Evolutionary conservation across 2,113 vertebrate species (phyloP), one percentile per base, ranked within the genome.

Genomic region (Podarcis raffonei): DNA sequence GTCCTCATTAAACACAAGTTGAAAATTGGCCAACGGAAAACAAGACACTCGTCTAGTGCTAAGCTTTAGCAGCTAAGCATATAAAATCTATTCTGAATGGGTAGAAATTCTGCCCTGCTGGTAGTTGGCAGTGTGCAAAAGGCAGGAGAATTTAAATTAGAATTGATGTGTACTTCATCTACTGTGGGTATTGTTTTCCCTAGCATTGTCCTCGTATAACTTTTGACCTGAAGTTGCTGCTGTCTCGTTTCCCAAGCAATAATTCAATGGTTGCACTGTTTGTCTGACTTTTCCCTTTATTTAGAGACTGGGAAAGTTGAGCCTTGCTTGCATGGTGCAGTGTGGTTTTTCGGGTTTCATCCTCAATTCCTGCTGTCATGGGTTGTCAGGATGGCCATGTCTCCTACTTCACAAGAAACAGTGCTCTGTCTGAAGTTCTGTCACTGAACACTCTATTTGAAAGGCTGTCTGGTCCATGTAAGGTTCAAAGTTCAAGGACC

Each of bases 21-120:
- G 81, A 93, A 90, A 93, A 89, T 42, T 87, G 85, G 42, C 68
- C 85, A 68, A 83, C 42, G 78, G 89, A 92, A 94, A 77, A 25
- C 62, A 89, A 76, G 81, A 32, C 18, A 81, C 42, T 84, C 66
- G 9, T 30, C 9, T 20, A 53, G 71, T 81, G 83, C 39, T 0
- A 2, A 88, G 53, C 9, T 53, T 53, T 53, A 53, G 48, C 9
- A 53, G 48, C 48, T 53, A 53, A 53, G 48, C 37, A 83, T 53
- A 18, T 0, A 62, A 81, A 30, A 66, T 57, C 27, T 65, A 86
- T 76, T 68, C 69, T 59, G 32, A 39, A 27, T 12, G 77, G 39
- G 5, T 0, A 13, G 85, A 69, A 32, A 39, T 57, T 11, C 71
- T 86, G 81, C 86, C 39, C 83, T 88, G 12, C 57, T 1, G 16